A percentile compares a stretch with the other conserved stretches of the same genome.
Conservation (phyloP, 2,888 invertebrate genomes). For the Lasioglossum morio region DNA sequence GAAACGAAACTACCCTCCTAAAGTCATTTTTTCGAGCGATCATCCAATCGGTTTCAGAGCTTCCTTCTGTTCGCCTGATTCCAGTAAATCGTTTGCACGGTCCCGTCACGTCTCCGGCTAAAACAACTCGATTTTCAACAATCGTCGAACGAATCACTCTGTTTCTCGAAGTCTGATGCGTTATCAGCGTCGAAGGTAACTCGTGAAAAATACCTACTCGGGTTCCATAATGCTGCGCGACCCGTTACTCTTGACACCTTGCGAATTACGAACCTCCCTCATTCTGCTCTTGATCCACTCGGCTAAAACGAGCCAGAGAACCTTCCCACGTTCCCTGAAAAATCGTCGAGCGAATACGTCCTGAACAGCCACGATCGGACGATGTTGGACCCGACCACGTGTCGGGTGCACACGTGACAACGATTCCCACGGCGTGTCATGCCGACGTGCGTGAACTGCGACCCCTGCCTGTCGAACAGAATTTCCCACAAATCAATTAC, state of each 20-base stretch:
- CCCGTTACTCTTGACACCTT: slow-evolving; percentile 40
- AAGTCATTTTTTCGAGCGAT: neutral
- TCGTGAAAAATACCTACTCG: slow-evolving; percentile 20
- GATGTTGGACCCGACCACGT: slow-evolving; percentile 50
- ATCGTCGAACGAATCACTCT: slow-evolving; percentile 17
- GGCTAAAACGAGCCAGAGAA: slow-evolving; percentile 67
- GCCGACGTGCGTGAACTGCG: slow-evolving; percentile 67
- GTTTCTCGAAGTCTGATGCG: neutral
- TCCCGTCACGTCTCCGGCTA: neutral
- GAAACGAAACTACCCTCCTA: too few relatives aligned
- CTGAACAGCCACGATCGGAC: slow-evolving; percentile 66
- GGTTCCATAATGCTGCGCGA: slow-evolving; percentile 30
- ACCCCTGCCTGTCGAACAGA: slow-evolving; percentile 58
- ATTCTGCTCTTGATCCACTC: slow-evolving; percentile 67
- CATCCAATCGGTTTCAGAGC: neutral
- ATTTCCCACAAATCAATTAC: neutral
- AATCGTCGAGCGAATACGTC: slow-evolving; percentile 60
- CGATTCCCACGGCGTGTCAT: slow-evolving; percentile 72
- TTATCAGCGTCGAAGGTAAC: neutral
- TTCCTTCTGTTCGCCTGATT: neutral
- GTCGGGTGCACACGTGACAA: slow-evolving; percentile 58
- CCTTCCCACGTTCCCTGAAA: slow-evolving; percentile 66
- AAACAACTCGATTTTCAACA: neutral
- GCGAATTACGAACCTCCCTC: slow-evolving; percentile 52
- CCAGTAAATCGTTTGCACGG: slow-evolving; percentile 27